These are phyloP conservation scores for Ormyrus labotus DNA, from an alignment of 2,888 invertebrate species.

Conservation along the genomic window DNA sequence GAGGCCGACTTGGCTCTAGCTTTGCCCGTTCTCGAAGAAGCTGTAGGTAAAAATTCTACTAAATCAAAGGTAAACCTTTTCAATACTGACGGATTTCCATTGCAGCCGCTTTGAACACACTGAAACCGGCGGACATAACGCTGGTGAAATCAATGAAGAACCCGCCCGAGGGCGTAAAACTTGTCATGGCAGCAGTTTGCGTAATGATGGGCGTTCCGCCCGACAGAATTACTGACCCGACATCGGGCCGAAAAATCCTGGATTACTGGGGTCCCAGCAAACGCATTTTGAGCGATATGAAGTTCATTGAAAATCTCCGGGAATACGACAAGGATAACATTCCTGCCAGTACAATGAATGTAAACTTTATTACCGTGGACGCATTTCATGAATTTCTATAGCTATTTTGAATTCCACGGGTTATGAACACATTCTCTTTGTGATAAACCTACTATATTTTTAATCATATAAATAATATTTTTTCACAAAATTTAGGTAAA, in stretches of 20 bases:
- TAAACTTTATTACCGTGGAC: slow-evolving; percentile 74
- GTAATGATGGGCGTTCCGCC: slow-evolving; percentile 89
- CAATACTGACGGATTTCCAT: not conserved
- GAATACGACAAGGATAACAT: slow-evolving; percentile 93
- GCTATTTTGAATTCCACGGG: no score
- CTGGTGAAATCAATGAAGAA: slow-evolving; percentile 93
- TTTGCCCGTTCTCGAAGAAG: slow-evolving; percentile 88
- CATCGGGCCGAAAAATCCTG: slow-evolving; percentile 82
- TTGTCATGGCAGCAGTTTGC: slow-evolving; percentile 94
- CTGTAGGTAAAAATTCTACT: slow-evolving; percentile 72
- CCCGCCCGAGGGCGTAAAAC: slow-evolving; percentile 88
- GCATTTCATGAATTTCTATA: no score
- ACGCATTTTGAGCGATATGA: slow-evolving; percentile 87
- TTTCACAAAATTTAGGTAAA: no score
- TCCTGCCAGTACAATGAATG: slow-evolving; percentile 83
- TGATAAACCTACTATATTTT: no score
- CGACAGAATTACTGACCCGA: slow-evolving; percentile 85
- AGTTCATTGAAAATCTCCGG: slow-evolving; percentile 84
- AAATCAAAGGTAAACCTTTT: no score
- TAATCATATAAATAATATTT: no score
- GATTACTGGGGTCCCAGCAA: slow-evolving; percentile 94
- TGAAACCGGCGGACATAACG: slow-evolving; percentile 90
- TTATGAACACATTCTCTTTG: no score
- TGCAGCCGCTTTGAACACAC: slow-evolving; percentile 85
- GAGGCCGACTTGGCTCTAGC: slow-evolving; percentile 94